Conservation (phyloP, 2,113 vertebrate genomes). For the Blennius ocellaris region DNA sequence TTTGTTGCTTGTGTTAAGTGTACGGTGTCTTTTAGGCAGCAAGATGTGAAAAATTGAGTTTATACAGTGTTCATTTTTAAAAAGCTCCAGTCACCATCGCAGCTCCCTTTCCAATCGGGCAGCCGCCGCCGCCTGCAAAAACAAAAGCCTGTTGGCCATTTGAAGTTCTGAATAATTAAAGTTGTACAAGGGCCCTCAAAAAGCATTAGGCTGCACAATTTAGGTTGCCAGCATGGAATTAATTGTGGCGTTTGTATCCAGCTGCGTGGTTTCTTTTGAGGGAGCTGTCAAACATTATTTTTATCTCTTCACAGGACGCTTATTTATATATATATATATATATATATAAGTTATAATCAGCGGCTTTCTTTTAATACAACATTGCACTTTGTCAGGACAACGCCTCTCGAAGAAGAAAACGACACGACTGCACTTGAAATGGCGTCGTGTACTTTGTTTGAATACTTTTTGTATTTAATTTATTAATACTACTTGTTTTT, state of each 20-base stretch:
- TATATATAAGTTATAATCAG: constrained; percentile 50
- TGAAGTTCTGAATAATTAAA: constrained; percentile 70
- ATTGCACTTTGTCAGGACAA: constrained; percentile 19
- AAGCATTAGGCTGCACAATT: constrained; percentile 51
- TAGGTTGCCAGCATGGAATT: constrained; percentile 54
- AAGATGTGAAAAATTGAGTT: constrained; percentile 21
- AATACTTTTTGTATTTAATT: too few species aligned
- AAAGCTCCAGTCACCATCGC: constrained; percentile 3
- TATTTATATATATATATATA: constrained; percentile 19
- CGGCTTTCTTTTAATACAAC: constrained; percentile 26
- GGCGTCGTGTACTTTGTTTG: too few species aligned
- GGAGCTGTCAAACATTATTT: constrained; percentile 55
- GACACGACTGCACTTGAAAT: too few species aligned
- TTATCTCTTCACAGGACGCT: constrained; percentile 44
- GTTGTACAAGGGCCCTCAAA: constrained; percentile 50
- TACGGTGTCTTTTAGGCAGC: constrained; percentile 1
- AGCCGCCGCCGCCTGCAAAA: constrained; percentile 18
- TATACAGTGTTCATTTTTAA: constrained; percentile 19
- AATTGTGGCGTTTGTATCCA: constrained; percentile 59
- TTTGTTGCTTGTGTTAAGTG: constrained; percentile 30
- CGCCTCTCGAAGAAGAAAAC: too few species aligned
- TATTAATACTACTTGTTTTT: too few species aligned
- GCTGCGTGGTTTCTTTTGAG: constrained; percentile 48
- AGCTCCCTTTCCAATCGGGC: constrained; percentile 13
- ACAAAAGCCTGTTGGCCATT: constrained; percentile 55